Base-by-base conservation (phyloP, 2,113 vertebrate genomes). In the Alaudala cheleensis region DNA sequence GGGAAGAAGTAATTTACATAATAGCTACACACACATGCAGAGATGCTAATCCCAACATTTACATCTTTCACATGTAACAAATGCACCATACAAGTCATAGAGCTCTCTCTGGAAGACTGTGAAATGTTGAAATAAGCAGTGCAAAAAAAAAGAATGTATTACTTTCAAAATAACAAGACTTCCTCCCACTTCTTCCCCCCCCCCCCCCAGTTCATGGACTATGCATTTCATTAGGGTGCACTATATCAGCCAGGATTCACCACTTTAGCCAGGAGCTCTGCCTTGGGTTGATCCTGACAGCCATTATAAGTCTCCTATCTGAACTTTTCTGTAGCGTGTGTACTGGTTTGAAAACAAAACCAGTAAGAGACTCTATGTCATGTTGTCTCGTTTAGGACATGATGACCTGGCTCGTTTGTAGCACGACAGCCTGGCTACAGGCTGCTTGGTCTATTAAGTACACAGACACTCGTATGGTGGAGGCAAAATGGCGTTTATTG, bases 271-370 rank as follows among this genome's bases (percentile, higher is more conserved):
- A 81, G 42, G 12, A 81, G 33, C 39, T 57, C 23, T 25, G 15
- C 20, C 26, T 34, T 61, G 51, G 53, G 16, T 11, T 73, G 81
- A 62, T 51, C 21, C 54, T 45, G 54, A 42, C 66, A 91, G 74
- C 44, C 44, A 73, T 65, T 78, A 6, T 14, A 54, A 71, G 67
- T 40, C 34, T 77, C 86, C 26, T 96, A 94, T 92, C 92, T 94
- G 92, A 86, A 95, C 69, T 78, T 86, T 90, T 9, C 44, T 28
- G n/a, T 77, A 58, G 85, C 91, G n/a, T n/a, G n/a, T n/a, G n/a
- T n/a, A n/a, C n/a, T n/a, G n/a, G n/a, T n/a, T n/a, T n/a, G n/a
- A n/a, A n/a, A n/a, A n/a, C n/a, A n/a, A n/a, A n/a, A n/a, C n/a
- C n/a, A n/a, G n/a, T n/a, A n/a, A n/a, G n/a, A n/a, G n/a, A n/a